phyloP scores from a whole-genome alignment of 2,888 invertebrate species.

The Drosophila falleni region DNA sequence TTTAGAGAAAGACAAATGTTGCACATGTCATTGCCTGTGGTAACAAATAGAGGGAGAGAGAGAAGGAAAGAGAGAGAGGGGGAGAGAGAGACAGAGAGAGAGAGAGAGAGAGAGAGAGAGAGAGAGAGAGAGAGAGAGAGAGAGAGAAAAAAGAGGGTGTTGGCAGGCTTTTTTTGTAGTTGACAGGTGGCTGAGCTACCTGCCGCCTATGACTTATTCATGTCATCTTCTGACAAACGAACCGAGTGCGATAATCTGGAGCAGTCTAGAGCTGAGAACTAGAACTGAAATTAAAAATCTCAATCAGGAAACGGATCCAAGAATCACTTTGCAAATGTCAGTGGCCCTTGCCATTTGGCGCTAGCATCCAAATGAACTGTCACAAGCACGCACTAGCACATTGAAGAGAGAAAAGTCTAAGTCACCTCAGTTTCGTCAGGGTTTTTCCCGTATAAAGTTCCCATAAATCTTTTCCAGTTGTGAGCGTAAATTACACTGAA shows the following conservation, averaged over 20 bases:
- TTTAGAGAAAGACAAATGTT: conserved; percentile 70
- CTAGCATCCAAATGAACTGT: conserved; percentile 57
- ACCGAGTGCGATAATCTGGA: conserved; percentile 27
- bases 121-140: too few relatives aligned
- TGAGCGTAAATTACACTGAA: conserved; percentile 78
- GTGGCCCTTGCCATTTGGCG: conserved; percentile 27
- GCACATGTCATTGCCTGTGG: conserved; percentile 71
- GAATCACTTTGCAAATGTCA: too few relatives aligned
- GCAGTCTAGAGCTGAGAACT: conserved; percentile 29
- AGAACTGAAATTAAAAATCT: conserved; percentile 45
- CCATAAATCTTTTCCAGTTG: conserved; percentile 70
- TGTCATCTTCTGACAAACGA: conserved; percentile 74
- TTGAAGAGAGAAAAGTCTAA: neutral
- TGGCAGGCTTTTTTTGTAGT: neutral
- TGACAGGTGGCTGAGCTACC: conserved; percentile 41
- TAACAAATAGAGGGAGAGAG: conserved; percentile 12
- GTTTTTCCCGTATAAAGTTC: conserved; percentile 53
- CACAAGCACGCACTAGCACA: conserved; percentile 48
- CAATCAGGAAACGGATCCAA: conserved; percentile 61
- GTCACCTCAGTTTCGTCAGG: neutral
- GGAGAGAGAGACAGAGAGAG: too few relatives aligned
- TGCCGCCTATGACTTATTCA: conserved; percentile 73
- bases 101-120: too few relatives aligned
- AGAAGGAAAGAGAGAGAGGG: neutral
- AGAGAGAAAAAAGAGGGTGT: too few relatives aligned